Evolutionary conservation across 2,797 vertebrate species (phyloP), one percentile per base, ranked within the genome.

Genomic region (Prunella strophiata): DNA sequence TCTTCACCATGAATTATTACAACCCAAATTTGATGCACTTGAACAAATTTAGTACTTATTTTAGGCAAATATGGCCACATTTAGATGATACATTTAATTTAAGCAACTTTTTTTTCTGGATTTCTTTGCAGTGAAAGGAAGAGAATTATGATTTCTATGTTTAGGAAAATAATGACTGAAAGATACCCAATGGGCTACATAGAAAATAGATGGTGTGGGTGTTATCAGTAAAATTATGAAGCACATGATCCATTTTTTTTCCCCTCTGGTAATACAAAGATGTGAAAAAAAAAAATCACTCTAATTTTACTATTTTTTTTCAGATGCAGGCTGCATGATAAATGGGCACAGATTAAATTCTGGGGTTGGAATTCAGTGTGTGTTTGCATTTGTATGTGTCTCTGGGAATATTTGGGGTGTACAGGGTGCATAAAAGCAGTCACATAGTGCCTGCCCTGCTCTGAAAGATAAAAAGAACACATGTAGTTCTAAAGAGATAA

Each of bases 311-410:
- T 80, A 22, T 57, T 95, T 94, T 85, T 43, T 18, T 85, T 94
- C 42, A 65, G 7, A 55, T 80, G 10, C 25, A 77, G 7, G 7
- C 22, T 88, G 13, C 13, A 66, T 45, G 30, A 70, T 70, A 93
- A 77, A 77, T 50, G 25, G 20, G 38, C 38, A 85, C 48, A 89
- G 54, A 75, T 85, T 74, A 94, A 96, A 91, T 93, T 84, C 42
- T 66, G 12, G 21, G 27, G 3, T 74, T 84, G 58, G 70, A 78
- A 85, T 61, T 65, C 32, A 25, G 2, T 8, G 2, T 36, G 3
- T n/a, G 9, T 36, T 66, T 54, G 4, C 30, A 9, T 26, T 42
- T 2, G 11, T 14, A 0, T 12, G 8, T 70, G 22, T n/a, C 8
- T 87, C 40, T 76, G 6, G 63, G 22, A 52, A 52, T 55, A 74